Evolutionary conservation across 2,888 invertebrate genomes (phyloP).

Genomic region (Cryptus viduatorius): DNA sequence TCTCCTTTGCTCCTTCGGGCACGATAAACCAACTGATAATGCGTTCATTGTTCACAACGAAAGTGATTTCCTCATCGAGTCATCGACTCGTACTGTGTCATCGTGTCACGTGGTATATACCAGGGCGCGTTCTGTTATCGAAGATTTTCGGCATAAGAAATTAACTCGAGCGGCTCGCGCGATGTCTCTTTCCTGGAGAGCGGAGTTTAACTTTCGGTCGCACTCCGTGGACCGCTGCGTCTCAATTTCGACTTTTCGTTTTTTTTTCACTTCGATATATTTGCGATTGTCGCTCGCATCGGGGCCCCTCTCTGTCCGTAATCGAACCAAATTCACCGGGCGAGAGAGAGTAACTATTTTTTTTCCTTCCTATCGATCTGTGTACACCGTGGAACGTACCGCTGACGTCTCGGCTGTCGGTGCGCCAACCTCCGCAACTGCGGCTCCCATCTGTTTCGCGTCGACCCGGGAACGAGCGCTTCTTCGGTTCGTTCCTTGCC

Average conservation of each 20-base stretch:
- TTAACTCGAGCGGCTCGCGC: too few relatives aligned
- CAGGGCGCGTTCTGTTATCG: neutral
- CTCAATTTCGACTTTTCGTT: too few relatives aligned
- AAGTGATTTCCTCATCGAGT: too few relatives aligned
- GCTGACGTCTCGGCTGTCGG: constrained; percentile 66
- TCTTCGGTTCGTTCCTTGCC: neutral
- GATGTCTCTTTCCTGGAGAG: too few relatives aligned
- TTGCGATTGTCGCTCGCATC: too few relatives aligned
- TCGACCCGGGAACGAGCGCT: constrained; percentile 4
- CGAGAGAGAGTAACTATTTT: neutral
- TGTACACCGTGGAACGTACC: constrained; percentile 35
- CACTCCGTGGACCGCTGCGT: too few relatives aligned
- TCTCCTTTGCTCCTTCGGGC: neutral
- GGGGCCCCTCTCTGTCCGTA: neutral
- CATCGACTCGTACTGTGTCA: neutral
- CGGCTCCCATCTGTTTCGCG: constrained; percentile 67
- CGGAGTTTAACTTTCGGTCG: too few relatives aligned
- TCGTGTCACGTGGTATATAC: neutral
- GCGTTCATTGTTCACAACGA: too few relatives aligned
- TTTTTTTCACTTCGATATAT: too few relatives aligned
- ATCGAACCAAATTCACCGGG: neutral
- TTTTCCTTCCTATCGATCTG: constrained; percentile 53
- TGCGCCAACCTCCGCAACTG: constrained; percentile 31
- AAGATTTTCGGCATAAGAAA: neutral
- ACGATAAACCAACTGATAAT: neutral